Evolutionary conservation across 1,140 invertebrate species (phyloP).

Genomic region (Halotydeus destructor): DNA sequence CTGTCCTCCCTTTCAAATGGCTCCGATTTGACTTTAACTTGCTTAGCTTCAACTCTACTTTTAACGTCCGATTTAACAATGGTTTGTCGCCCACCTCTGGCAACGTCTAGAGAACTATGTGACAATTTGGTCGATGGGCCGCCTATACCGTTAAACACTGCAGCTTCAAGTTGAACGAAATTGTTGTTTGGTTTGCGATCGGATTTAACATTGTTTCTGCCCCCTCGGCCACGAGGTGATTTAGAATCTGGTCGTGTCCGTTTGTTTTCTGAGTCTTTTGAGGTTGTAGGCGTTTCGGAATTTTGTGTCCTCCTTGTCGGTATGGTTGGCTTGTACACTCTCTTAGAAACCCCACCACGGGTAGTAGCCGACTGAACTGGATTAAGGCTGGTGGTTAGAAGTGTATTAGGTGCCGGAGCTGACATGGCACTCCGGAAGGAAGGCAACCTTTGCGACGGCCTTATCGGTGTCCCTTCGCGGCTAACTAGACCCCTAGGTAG

Average conservation of each 20-base stretch:
- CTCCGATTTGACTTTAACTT: too few relatives aligned
- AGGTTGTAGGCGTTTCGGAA: not conserved
- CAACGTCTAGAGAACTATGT: not conserved
- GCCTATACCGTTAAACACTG: not conserved
- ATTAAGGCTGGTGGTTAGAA: not conserved
- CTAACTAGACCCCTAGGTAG: not conserved
- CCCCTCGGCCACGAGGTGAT: not conserved
- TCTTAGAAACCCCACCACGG: not conserved
- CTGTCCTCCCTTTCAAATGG: too few relatives aligned
- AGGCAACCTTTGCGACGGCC: not conserved
- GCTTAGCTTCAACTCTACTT: not conserved
- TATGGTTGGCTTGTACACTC: constrained; percentile 1
- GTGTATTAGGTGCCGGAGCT: not conserved
- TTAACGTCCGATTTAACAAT: not conserved
- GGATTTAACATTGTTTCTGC: not conserved
- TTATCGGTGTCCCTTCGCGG: not conserved
- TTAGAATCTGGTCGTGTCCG: not conserved
- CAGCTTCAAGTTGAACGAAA: not conserved
- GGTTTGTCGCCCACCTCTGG: not conserved
- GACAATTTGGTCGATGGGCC: not conserved
- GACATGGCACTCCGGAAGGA: not conserved
- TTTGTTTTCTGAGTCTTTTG: not conserved
- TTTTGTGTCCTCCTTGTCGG: not conserved
- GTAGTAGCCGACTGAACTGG: not conserved
- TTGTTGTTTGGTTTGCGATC: not conserved